Conservation (phyloP, 2,888 invertebrate species). For the Dasypolia templi region DNA sequence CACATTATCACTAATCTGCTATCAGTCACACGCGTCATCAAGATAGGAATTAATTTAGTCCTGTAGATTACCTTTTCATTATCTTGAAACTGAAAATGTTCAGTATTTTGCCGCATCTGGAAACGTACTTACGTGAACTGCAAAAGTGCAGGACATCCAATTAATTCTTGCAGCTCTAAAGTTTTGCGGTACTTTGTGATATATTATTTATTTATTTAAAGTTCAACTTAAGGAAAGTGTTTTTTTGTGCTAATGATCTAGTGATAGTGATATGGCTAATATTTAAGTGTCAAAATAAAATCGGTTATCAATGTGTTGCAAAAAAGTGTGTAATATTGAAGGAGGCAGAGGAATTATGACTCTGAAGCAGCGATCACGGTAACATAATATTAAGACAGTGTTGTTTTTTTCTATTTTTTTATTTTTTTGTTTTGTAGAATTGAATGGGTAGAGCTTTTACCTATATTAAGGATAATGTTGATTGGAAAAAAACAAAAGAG, state of each 20-base stretch:
- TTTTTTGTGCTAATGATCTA: neutral
- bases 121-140: slow-evolving; percentile 13
- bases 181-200: slow-evolving; percentile 3
- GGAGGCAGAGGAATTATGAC: slow-evolving; percentile 17
- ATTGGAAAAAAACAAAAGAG: neutral
- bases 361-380: slow-evolving; percentile 49
- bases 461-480: neutral
- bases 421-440: neutral
- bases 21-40: slow-evolving; percentile 53
- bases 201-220: neutral
- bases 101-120: slow-evolving; percentile 29
- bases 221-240: neutral
- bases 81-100: slow-evolving; percentile 24
- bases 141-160: neutral
- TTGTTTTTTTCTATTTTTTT: neutral
- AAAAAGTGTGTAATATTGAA: slow-evolving; percentile 45
- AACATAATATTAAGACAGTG: slow-evolving; percentile 20
- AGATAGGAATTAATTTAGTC: slow-evolving; percentile 40
- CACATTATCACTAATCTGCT: slow-evolving; percentile 52
- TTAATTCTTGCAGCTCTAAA: slow-evolving; percentile 9
- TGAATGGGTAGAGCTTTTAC: neutral
- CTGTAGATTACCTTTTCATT: slow-evolving; percentile 37
- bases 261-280: slow-evolving; percentile 16
- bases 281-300: slow-evolving; percentile 18
- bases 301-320: slow-evolving; percentile 40